Evolutionary conservation across 2,797 vertebrate genomes (phyloP), one percentile per base, ranked within the genome.

Genomic region (Darevskia mixta): DNA sequence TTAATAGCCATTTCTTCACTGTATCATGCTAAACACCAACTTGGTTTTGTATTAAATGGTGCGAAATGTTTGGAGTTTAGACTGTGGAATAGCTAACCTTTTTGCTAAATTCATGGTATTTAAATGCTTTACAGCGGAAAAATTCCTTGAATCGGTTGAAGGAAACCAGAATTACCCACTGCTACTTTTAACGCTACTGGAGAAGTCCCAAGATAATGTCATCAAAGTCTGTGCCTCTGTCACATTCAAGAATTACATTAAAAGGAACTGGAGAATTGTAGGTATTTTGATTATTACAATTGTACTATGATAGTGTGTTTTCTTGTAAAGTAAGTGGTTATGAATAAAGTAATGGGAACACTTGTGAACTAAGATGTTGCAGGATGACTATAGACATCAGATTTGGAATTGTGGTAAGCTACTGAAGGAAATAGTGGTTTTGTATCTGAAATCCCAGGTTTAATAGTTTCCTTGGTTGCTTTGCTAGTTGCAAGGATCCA

Each of bases 211-310:
- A 92, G 98, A 99, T 92, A 98, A 97, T 38, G 99, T 99, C 89
- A 99, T 99, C 89, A 98, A 99, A 89, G 99, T 99, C 64, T 99
- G 99, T 95, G 97, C 99, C 41, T 99, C 99, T 76, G 98, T 99
- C 86, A 99, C 98, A 0, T 99, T 99, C 96, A 99, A 99, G 96
- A 99, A 99, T 93, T 99, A 99, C 92, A 99, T 99, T 93, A 99
- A 99, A 96, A 98, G 99, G 96, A 99, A 99, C 96, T 99, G 99
- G 99, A 98, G 99, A 95, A 97, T 99, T 95, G 99, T 99, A 97
- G 97, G 99, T 99, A 96, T 95, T 95, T 89, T 86, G 32, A n/a
- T 69, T 66, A 93, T 77, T 87, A 76, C 6, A 80, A 61, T 7
- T 83, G 29, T 86, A 27, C 61, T 78, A 43, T 73, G 32, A 18